Evolutionary conservation across 2,113 vertebrate genomes (phyloP).

Genomic region (Sterrhoptilus dennistouni): DNA sequence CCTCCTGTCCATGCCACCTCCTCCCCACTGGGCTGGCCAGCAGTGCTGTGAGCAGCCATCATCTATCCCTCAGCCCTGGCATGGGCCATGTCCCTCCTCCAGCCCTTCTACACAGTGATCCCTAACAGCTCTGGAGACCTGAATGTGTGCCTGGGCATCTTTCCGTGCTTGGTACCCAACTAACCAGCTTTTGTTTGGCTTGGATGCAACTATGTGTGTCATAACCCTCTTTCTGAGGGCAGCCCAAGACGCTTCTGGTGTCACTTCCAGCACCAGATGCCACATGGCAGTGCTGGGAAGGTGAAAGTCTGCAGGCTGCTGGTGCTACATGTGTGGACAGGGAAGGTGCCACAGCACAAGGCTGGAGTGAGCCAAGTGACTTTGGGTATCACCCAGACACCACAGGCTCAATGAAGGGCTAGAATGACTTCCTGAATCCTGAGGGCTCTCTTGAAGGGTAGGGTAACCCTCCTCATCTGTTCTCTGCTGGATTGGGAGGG

Average conservation of each 20-base stretch:
- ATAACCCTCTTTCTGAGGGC: background rate
- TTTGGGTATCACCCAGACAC: background rate
- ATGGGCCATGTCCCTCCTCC: background rate
- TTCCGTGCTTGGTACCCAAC: background rate
- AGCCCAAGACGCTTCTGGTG: background rate
- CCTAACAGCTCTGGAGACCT: background rate
- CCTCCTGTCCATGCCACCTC: background rate
- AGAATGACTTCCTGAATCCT: background rate
- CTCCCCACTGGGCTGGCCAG: background rate
- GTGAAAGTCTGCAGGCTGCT: background rate
- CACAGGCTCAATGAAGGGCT: background rate
- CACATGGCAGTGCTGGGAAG: background rate
- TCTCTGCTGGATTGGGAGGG: background rate
- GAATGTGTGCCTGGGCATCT: background rate
- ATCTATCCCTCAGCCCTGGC: accelerated
- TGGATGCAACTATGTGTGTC: accelerated
- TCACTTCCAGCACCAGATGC: background rate
- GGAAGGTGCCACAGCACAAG: background rate
- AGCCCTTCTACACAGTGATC: background rate
- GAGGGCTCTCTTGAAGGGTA: background rate
- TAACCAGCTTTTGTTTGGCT: background rate
- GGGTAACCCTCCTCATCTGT: accelerated
- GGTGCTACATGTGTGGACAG: background rate
- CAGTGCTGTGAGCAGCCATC: background rate
- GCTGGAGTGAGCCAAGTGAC: background rate